These are phyloP conservation scores for Oedothorax gibbosus DNA, from an alignment of 1,140 invertebrate genomes.

Conservation along the genomic window DNA sequence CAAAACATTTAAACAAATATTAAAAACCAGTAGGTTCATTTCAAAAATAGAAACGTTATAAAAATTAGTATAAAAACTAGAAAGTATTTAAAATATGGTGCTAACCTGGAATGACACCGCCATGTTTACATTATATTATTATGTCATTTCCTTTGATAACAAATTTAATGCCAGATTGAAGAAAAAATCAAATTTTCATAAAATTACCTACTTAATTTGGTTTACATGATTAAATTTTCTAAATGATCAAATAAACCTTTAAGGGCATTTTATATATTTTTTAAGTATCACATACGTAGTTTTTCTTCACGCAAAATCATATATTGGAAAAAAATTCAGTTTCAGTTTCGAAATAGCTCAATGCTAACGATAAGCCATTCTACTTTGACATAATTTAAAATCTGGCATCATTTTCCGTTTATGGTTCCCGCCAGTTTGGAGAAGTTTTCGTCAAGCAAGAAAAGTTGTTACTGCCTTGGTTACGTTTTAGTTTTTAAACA, in stretches of 20 bases:
- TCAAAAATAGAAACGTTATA: too few species aligned
- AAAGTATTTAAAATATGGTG: constrained; percentile 19
- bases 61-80: too few species aligned
- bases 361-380: background rate
- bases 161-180: constrained; percentile 44
- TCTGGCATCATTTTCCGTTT: background rate
- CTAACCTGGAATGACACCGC: constrained; percentile 56
- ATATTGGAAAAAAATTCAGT: background rate
- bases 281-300: too few species aligned
- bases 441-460: background rate
- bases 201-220: too few species aligned
- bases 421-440: constrained; percentile 50
- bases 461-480: background rate
- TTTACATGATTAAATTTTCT: too few species aligned
- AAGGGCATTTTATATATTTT: too few species aligned
- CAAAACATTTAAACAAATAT: too few species aligned
- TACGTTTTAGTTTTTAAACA: background rate
- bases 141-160: constrained; percentile 50
- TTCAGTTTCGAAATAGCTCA: background rate
- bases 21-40: too few species aligned
- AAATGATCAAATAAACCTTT: too few species aligned
- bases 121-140: constrained; percentile 53
- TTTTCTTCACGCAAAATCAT: background rate
- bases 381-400: background rate
- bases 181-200: background rate